Evolutionary conservation across 2,888 invertebrate species (phyloP), one percentile per base, ranked within the genome.

Genomic region (Oscheius onirici): DNA sequence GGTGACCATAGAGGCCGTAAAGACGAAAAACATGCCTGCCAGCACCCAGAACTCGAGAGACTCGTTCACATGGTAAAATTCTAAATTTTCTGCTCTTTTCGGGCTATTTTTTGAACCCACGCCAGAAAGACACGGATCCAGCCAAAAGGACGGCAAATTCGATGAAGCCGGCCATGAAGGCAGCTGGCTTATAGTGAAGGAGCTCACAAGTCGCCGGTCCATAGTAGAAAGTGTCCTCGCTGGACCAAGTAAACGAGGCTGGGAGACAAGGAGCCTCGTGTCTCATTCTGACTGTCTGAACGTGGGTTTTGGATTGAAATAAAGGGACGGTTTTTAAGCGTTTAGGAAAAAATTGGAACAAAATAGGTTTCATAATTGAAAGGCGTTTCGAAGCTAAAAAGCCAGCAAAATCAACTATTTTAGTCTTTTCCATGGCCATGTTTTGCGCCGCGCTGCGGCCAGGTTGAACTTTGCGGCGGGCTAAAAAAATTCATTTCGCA

Each of bases 121-220:
- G 69, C 61, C 74, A 75, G 55, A 79, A 79, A 17, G 71, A 73
- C 40, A 73, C 24, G 20, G 71, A 69, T 54, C 76, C 79, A 26
- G 73, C 68, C 15, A 70, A 67, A 46, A 79, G 63, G 6, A 73
- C 54, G 28, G 72, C 17, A 46, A 79, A 74, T 34, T 79, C 79
- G 24, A 79, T 44, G 20, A 72, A 69, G 1, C 74, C 75, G 0
- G 74, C 68, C 11, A 79, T 43, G 57, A 72, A 75, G 11, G 79
- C 73, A 10, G 79, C 77, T 1, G 77, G 71, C 13, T 83, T 82
- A 68, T 85, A 87, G 60, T 87, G 86, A 61, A 87, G 63, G 2
- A 83, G 73, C 44, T 83, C 77, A 67, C 84, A 86, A 15, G 82
- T 80, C 20, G 86, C 83, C 13, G 86, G 84, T 0, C 84, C 85